Evolutionary conservation across 2,888 invertebrate genomes (phyloP), one percentile per base, ranked within the genome.

Genomic region (Drosophila algonquin): DNA sequence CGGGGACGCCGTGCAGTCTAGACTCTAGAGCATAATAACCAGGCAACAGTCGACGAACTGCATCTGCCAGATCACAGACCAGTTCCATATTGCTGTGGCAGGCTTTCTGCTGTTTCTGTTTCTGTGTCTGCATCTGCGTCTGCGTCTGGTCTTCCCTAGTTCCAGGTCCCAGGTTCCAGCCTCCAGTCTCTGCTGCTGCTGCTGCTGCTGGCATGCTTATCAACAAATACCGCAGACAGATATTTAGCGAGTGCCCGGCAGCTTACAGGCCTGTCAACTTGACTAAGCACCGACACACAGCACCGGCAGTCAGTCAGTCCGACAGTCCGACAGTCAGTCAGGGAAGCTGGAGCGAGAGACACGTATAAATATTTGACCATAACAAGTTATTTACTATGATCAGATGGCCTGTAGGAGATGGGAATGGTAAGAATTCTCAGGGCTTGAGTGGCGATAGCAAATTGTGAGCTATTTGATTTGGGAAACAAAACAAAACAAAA

Each of bases 341-440:
- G 32, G 40, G 40, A n/a, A 40, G 40, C 40, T 40, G 40, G 6
- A 40, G 40, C 40, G 14, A 40, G 40, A 40, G 40, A 40, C 40
- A 40, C 68, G 74, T 71, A 74, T 70, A 89, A 80, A 86, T 89
- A 89, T 86, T 86, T 81, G 76, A 89, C 87, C 89, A 87, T 89
- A 90, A 89, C 87, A 83, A 90, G 90, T 90, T 88, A 90, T 88
- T 90, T 90, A 89, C 89, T 89, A 81, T 76, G 77, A 85, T 76
- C 74, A 80, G 72, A 56, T 64, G 72, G 76, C 46, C 45, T 21
- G 48, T 27, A 48, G 35, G 12, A 35, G 35, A 35, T 35, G 40
- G n/a, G 40, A 63, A 62, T 16, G 56, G n/a, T 16, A 8, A 16
- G 32, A 16, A 30, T 24, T 60, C 60, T 44, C 67, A 89, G 90